These are phyloP conservation scores for Mionectes olivaceus DNA, from an alignment of 2,797 vertebrate species.

Conservation along the genomic window DNA sequence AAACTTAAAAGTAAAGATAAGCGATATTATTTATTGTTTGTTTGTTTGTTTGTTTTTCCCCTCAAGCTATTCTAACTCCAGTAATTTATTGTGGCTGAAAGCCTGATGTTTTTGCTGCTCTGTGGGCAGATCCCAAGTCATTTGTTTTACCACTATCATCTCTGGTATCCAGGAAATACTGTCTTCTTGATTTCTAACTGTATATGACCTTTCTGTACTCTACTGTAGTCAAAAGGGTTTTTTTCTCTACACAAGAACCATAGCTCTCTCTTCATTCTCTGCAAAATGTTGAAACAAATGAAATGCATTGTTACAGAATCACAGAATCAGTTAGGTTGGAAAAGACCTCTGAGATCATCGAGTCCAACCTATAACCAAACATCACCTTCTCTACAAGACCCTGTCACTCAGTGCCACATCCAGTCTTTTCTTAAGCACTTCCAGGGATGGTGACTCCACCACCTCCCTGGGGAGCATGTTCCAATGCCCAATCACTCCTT, in stretches of 20 bases:
- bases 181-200: not conserved
- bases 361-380: too few relatives aligned
- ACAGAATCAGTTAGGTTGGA: too few relatives aligned
- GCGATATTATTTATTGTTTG: not conserved
- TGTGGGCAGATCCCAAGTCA: not conserved
- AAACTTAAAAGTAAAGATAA: not conserved
- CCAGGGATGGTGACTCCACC: too few relatives aligned
- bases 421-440: too few relatives aligned
- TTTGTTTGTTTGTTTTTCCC: accelerated
- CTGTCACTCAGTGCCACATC: too few relatives aligned
- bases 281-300: not conserved
- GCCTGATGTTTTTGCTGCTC: not conserved
- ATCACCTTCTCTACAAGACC: too few relatives aligned
- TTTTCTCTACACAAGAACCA: not conserved
- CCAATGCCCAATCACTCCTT: too few relatives aligned
- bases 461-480: too few relatives aligned
- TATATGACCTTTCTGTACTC: not conserved
- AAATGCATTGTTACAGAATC: not conserved
- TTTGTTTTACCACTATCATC: not conserved
- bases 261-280: not conserved
- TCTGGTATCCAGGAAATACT: not conserved
- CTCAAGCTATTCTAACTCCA: not conserved
- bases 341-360: too few relatives aligned
- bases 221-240: not conserved
- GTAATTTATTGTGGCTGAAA: not conserved